Percentiles rank a stretch among this genome's conserved stretches.
Conservation (phyloP, 1,140 invertebrate species). For the Euura lappo region DNA sequence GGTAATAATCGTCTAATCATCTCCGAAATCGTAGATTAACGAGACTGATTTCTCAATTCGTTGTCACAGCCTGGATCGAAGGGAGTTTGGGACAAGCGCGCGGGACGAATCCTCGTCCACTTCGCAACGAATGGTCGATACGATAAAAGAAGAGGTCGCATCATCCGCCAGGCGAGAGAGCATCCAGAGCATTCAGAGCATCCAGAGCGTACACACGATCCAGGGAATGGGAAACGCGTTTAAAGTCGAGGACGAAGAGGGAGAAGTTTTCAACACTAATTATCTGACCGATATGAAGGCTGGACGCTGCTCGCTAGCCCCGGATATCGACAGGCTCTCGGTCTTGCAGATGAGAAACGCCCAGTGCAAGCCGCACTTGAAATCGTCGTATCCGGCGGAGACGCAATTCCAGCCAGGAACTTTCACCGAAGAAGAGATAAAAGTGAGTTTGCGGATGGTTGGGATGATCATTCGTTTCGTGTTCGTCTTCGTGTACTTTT, state of each 20-base stretch:
- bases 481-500: conserved; percentile 10
- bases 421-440: conserved; percentile 76
- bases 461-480: conserved; percentile 14
- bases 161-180: conserved; percentile 45
- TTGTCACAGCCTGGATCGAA: conserved; percentile 32
- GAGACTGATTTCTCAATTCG: conserved; percentile 8
- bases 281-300: conserved; percentile 72
- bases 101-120: conserved; percentile 12
- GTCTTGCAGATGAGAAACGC: conserved; percentile 86
- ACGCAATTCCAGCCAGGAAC: conserved; percentile 68
- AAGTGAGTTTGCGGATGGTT: conserved; percentile 62
- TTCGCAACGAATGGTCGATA: conserved; percentile 18
- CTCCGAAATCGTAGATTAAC: background rate
- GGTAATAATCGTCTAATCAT: conserved; percentile 22
- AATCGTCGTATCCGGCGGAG: conserved; percentile 88
- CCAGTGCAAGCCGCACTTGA: conserved; percentile 84
- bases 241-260: conserved; percentile 82
- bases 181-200: conserved; percentile 50
- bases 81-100: conserved; percentile 28
- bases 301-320: conserved; percentile 40
- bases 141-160: conserved; percentile 45
- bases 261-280: conserved; percentile 79
- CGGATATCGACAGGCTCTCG: conserved; percentile 61
- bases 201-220: conserved; percentile 53
- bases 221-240: conserved; percentile 65